Conservation (phyloP, 2,888 invertebrate genomes). For the Brachyptera risi region DNA sequence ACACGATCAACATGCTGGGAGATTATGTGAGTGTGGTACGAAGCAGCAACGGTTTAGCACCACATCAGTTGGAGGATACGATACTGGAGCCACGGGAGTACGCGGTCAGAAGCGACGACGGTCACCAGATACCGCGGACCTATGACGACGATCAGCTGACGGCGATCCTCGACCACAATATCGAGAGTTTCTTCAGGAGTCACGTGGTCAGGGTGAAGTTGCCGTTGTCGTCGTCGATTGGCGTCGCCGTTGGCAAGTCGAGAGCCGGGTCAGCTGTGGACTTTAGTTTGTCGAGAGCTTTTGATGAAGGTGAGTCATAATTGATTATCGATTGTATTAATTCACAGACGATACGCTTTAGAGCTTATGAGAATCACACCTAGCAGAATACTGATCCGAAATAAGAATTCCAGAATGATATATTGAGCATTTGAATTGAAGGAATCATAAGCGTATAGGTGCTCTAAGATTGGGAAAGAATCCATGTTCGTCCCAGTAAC, state of each 20-base stretch:
- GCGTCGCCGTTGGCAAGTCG: neutral
- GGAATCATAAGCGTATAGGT: too few relatives aligned
- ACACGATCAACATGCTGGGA: slow-evolving; percentile 12
- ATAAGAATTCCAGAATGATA: too few relatives aligned
- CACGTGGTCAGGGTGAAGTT: slow-evolving; percentile 14
- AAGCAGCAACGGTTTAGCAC: neutral
- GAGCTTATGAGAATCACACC: too few relatives aligned
- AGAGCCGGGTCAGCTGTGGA: slow-evolving; percentile 10
- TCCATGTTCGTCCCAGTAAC: too few relatives aligned
- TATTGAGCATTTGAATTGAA: too few relatives aligned
- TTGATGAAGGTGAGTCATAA: slow-evolving; percentile 19
- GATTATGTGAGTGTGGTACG: slow-evolving; percentile 9
- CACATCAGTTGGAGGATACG: neutral
- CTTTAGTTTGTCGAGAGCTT: neutral
- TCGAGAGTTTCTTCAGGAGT: slow-evolving; percentile 19
- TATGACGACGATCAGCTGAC: neutral
- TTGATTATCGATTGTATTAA: too few relatives aligned
- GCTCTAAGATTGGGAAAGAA: too few relatives aligned
- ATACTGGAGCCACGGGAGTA: neutral
- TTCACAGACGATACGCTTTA: too few relatives aligned
- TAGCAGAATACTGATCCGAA: too few relatives aligned
- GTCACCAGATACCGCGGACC: too few relatives aligned
- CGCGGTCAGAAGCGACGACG: neutral
- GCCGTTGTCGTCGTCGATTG: slow-evolving; percentile 16
- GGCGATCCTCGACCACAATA: slow-evolving; percentile 7